Percentiles rank a stretch among this genome's conserved stretches.
Evolutionary conservation across 2,113 vertebrate species (phyloP).

Genomic region (Amphilophus citrinellus): DNA sequence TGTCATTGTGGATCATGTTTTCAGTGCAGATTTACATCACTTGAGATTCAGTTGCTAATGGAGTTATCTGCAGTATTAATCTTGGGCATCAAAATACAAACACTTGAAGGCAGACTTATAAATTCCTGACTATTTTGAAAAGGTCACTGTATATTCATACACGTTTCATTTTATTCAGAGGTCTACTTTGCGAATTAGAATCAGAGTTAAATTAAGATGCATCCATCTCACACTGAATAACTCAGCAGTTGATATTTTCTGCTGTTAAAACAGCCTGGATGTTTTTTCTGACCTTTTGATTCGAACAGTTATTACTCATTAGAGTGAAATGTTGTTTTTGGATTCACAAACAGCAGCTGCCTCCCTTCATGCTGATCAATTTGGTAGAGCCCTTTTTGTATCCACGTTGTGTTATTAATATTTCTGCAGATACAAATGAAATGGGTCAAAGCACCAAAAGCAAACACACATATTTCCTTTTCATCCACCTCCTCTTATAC

Average conservation of each 20-base stretch:
- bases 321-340: conserved; percentile 50
- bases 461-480: conserved; percentile 38
- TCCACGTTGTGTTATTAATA: conserved; percentile 52
- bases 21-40: not conserved
- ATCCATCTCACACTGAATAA: not conserved
- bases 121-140: not conserved
- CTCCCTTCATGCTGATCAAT: conserved; percentile 48
- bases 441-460: conserved; percentile 36
- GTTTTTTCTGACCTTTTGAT: conserved; percentile 54
- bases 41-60: not conserved
- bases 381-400: conserved; percentile 35
- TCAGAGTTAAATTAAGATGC: conserved; percentile 16
- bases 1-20: not conserved
- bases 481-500: conserved; percentile 33
- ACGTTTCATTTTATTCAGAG: conserved; percentile 11
- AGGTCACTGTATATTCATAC: conserved; percentile 25
- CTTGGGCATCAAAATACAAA: not conserved
- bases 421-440: conserved; percentile 58
- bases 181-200: not conserved
- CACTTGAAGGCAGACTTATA: not conserved
- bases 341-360: conserved; percentile 48
- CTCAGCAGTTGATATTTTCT: conserved; percentile 33
- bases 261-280: conserved; percentile 44
- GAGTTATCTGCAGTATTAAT: not conserved
- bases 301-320: conserved; percentile 47